Evolutionary conservation across 2,888 invertebrate species (phyloP), one percentile per base, ranked within the genome.

Genomic region (Mesorhabditis sp.): DNA sequence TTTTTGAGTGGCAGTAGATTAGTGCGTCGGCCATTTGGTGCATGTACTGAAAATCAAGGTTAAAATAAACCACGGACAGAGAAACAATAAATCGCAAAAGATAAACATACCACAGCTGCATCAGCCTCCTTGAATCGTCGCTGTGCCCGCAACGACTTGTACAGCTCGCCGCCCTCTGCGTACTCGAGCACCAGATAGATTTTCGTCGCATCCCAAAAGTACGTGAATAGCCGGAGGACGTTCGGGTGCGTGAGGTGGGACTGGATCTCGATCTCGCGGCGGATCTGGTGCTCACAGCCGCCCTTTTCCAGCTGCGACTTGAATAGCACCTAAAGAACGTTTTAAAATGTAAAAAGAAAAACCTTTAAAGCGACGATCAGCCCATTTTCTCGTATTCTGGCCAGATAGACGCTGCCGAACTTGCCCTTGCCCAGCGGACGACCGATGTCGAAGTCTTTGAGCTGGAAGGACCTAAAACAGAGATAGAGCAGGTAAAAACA

Each of bases 201-300:
- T 69, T 82, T 77, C 62, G 74, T 79, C 5, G 81, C 80, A 72
- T 86, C 86, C 70, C 81, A 79, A 73, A 86, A 86, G 69, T 82
- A 86, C 44, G 76, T 79, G 70, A 80, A 85, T 73, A 86, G 70
- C 5, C 81, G 80, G 44, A 86, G 73, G 65, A 86, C 83, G 73
- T 86, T 80, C 41, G 84, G 83, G 72, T 86, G 86, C 45, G 87
- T 79, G 3, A 96, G 88, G 85, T 95, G 93, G 61, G 93, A 92
- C 86, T 97, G 96, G 77, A 98, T 98, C 87, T 96, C 96, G 62
- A 97, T 94, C 88, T 98, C 97, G 62, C 97, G 90, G 63, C 93
- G 90, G 45, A 97, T 92, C 87, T 96, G 96, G 87, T 95, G 93
- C 85, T 95, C 93, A 45, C 95, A 93, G 75, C 91, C 91, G 3